Evolutionary conservation across 2,888 invertebrate genomes (phyloP).

Genomic region (Habrosyne pyritoides): DNA sequence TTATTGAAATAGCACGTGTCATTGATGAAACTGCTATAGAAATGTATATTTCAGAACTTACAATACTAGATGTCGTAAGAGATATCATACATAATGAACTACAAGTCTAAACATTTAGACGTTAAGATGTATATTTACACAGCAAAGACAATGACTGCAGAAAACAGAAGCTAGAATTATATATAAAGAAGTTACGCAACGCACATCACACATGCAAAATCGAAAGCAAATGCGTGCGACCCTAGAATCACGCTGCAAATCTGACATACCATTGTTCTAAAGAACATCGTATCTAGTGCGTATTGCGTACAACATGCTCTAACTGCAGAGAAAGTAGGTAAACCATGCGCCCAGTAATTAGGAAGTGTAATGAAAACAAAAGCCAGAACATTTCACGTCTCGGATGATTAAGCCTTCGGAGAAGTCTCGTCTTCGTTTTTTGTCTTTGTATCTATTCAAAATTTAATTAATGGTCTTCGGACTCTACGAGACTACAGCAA

Average conservation of each 20-base stretch:
- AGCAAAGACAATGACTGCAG: constrained; percentile 15
- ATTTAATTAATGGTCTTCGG: constrained; percentile 55
- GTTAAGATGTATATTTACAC: constrained; percentile 13
- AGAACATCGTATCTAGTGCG: constrained; percentile 32
- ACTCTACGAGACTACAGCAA: constrained; percentile 38
- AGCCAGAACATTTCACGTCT: constrained; percentile 5
- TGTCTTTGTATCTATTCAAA: constrained; percentile 37
- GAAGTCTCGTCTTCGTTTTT: constrained; percentile 28
- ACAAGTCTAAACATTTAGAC: no score
- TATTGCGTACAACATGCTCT: constrained; percentile 50
- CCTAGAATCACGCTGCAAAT: constrained; percentile 27
- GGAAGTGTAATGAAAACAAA: constrained; percentile 33
- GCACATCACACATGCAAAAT: constrained; percentile 39
- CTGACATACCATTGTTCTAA: constrained; percentile 52
- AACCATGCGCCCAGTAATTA: constrained; percentile 46
- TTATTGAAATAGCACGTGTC: constrained; percentile 33
- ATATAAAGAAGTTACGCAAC: constrained; percentile 30
- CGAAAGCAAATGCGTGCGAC: constrained; percentile 42
- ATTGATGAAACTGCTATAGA: constrained; percentile 2
- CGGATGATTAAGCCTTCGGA: constrained; percentile 1
- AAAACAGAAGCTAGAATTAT: background rate
- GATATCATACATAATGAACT: no score
- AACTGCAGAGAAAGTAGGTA: constrained; percentile 54
- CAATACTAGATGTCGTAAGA: background rate
- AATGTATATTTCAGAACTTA: background rate